Evolutionary conservation across 92 coral and sea anemone genomes (phyloP), one percentile per base, ranked within the genome.

Genomic region (Porites evermanni): DNA sequence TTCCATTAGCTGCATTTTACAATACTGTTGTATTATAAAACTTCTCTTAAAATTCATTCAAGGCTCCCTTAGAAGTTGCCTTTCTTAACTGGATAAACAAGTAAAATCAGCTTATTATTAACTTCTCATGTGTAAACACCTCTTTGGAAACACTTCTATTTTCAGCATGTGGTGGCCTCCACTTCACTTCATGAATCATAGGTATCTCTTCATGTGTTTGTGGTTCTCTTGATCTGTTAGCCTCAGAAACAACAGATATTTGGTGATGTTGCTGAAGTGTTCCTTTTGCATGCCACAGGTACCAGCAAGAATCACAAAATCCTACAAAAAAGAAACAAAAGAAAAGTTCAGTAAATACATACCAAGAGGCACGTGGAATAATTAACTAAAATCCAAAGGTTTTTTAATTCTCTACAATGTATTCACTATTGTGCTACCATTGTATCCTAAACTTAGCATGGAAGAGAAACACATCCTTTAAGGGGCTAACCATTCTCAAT

Each of bases 231-330:
- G 70, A 7, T 61, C 58, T 78, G n/a, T 38, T 78, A 26, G 60
- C 58, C 0, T n/a, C 38, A 14, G 69, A 9, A 10, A 78, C 16
- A 60, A 64, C 56, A 16, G 68, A 6, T 6, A 29, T 17, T 56
- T 60, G 29, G 19, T 26, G 21, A 12, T 78, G 81, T 32, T 63
- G 81, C 63, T 32, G 61, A 20, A 78, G 70, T 7, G 70, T 78
- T 78, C 81, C 81, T 61, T 78, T 78, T 21, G 81, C 24, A 78
- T 78, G 81, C 81, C 81, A 78, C 12, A 32, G 0, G 56, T 18
- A 61, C 81, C 81, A 78, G 70, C 81, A 78, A 17, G 69, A 29
- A 38, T 78, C 70, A 78, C 81, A 78, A 32, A 78, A 78, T 54
- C 81, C 81, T 78, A 11, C 6, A 8, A 78, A 6, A 61, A 1